phyloP scores from a whole-genome alignment of 2,888 invertebrate species.

The Tortricodes alternella region DNA sequence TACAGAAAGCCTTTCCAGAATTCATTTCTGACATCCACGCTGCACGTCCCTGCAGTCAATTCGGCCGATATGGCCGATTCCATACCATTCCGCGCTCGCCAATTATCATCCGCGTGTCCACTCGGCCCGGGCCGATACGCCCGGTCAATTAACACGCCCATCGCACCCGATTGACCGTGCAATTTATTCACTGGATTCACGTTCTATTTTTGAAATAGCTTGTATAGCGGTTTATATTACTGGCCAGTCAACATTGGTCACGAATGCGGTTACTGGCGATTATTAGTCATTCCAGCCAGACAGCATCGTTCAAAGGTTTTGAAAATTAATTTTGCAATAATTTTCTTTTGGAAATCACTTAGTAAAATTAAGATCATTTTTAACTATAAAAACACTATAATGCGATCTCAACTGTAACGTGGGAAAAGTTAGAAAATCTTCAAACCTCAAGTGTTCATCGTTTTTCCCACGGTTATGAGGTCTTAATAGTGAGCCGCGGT shows the following conservation, averaged over 20 bases:
- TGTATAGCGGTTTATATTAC: background rate
- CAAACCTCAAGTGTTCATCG: conserved; percentile 37
- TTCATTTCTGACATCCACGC: conserved; percentile 34
- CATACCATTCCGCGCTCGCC: conserved; percentile 57
- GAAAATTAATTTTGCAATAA: too few relatives aligned
- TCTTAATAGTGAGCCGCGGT: conserved; percentile 75
- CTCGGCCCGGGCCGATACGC: conserved; percentile 50
- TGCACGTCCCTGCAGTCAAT: conserved; percentile 57
- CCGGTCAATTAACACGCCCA: conserved; percentile 76
- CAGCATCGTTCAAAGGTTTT: background rate
- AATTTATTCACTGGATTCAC: conserved; percentile 62
- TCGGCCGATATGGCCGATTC: conserved; percentile 65
- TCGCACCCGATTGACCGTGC: conserved; percentile 67
- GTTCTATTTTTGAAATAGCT: conserved; percentile 5
- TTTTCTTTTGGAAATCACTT: too few relatives aligned
- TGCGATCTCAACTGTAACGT: conserved; percentile 34
- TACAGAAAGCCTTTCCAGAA: conserved; percentile 1
- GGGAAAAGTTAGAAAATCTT: conserved; percentile 40
- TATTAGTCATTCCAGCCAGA: too few relatives aligned
- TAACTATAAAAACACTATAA: conserved; percentile 6
- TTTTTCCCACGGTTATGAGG: conserved; percentile 82
- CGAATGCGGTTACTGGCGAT: background rate
- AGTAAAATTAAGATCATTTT: too few relatives aligned
- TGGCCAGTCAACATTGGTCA: background rate
- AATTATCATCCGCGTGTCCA: conserved; percentile 78